Evolutionary conservation across 2,888 invertebrate genomes (phyloP).

Genomic region (Tetramorium bicarinatum): DNA sequence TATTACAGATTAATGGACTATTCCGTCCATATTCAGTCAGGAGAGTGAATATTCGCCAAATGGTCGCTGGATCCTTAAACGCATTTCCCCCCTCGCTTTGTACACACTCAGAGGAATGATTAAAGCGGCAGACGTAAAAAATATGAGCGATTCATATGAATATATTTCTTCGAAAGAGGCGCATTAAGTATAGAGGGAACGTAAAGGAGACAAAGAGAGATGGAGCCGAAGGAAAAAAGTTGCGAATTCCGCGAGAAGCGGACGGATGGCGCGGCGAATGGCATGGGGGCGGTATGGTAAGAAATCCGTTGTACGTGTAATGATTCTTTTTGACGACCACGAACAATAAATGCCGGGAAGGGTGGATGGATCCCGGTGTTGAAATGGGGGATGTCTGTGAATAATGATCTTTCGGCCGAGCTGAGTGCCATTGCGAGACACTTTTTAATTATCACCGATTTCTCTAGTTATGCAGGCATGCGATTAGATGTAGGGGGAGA

Average conservation of each 20-base stretch:
- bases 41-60: slow-evolving; percentile 6
- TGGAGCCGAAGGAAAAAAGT: slow-evolving; percentile 34
- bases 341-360: slow-evolving; percentile 64
- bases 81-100: background rate
- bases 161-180: slow-evolving; percentile 6
- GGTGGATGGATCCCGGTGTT: slow-evolving; percentile 29
- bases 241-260: slow-evolving; percentile 18
- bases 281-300: slow-evolving; percentile 47
- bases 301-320: slow-evolving; percentile 73
- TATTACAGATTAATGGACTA: slow-evolving; percentile 38
- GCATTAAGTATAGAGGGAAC: background rate
- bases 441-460: slow-evolving; percentile 39
- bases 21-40: slow-evolving; percentile 11
- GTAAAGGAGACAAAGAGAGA: slow-evolving; percentile 40
- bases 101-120: background rate
- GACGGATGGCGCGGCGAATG: slow-evolving; percentile 14
- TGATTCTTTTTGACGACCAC: slow-evolving; percentile 76
- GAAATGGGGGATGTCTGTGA: slow-evolving; percentile 57
- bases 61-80: background rate
- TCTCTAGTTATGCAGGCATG: background rate
- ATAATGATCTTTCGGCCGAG: slow-evolving; percentile 63
- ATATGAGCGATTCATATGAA: background rate
- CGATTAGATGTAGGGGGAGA: background rate
- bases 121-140: background rate
- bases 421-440: slow-evolving; percentile 40